Evolutionary conservation across 2,888 invertebrate genomes (phyloP), one percentile per base, ranked within the genome.

Genomic region (Drosophila subquinaria): DNA sequence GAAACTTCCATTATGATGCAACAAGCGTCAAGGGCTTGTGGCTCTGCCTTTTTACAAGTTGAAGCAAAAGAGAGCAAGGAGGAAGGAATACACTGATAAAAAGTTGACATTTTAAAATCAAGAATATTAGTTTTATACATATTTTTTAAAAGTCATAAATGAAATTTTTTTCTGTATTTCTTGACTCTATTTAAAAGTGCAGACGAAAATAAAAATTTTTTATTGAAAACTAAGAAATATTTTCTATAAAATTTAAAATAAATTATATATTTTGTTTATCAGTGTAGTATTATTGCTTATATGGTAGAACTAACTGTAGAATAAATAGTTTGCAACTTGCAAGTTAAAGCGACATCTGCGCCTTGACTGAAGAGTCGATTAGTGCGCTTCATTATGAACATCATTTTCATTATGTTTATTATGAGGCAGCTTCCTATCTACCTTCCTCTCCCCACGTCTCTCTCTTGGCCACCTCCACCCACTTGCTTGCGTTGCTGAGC

Each of bases 351-450:
- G 69, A 42, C 78, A 76, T 64, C 76, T 78, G 76, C 61, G 61
- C 15, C 64, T 69, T 35, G 27, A 23, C 45, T 45, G 40, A 51
- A 59, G 68, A 86, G 87, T 89, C 89, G 84, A 84, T 84, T 85
- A 85, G 89, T 79, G 87, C 65, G 89, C 89, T 83, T 81, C 76
- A 85, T 83, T 87, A 89, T 87, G 79, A 76, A 65, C 87, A 89
- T 83, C 64, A 83, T 87, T 85, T 85, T 89, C 89, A 85, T 85
- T 85, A 85, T 76, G 79, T 85, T 89, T 83, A 85, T 89, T 87
- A 89, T 63, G 64, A 50, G 43, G 35, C 20, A 53, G 42, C 36
- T 10, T 17, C 69, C 38, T 38, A n/a, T n/a, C 6, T 38, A 2
- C 8, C 8, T 2, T n/a, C 20, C 36, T 15, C 9, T 4, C 8